phyloP scores from a whole-genome alignment of 2,888 invertebrate species.

The Rotaria sp. region DNA sequence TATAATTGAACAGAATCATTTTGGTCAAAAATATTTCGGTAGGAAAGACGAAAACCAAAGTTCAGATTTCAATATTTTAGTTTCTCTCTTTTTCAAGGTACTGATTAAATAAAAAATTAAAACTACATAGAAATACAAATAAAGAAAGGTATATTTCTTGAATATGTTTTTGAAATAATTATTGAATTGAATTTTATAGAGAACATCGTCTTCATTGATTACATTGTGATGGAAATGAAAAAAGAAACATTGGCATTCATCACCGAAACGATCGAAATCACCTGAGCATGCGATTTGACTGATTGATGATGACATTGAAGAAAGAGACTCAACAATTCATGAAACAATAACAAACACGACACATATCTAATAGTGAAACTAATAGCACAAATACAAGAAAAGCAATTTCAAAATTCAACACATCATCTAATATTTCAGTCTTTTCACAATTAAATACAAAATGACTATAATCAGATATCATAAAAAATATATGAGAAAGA shows the following conservation, averaged over 20 bases:
- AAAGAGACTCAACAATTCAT: not conserved
- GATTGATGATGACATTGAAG: not conserved
- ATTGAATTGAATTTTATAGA: not conserved
- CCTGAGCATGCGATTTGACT: not conserved
- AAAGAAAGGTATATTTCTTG: not conserved
- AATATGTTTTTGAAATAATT: too few relatives aligned
- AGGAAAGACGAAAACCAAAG: not conserved
- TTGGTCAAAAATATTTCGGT: conserved; percentile 41
- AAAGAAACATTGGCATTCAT: not conserved
- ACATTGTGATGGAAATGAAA: not conserved
- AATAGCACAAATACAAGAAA: not conserved
- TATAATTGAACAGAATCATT: conserved; percentile 32
- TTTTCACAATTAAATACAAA: too few relatives aligned
- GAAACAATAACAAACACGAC: not conserved
- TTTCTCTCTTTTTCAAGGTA: not conserved
- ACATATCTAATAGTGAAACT: not conserved
- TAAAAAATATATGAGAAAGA: too few relatives aligned
- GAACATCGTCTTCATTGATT: conserved; percentile 24
- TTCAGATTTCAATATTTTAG: too few relatives aligned
- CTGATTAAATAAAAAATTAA: not conserved
- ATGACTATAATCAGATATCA: too few relatives aligned
- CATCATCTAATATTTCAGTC: too few relatives aligned
- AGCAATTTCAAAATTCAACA: conserved; percentile 75
- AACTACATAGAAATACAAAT: not conserved
- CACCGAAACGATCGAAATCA: not conserved